Conservation (phyloP, 2,888 invertebrate species). For the Acanthosepion pharaonis region DNA sequence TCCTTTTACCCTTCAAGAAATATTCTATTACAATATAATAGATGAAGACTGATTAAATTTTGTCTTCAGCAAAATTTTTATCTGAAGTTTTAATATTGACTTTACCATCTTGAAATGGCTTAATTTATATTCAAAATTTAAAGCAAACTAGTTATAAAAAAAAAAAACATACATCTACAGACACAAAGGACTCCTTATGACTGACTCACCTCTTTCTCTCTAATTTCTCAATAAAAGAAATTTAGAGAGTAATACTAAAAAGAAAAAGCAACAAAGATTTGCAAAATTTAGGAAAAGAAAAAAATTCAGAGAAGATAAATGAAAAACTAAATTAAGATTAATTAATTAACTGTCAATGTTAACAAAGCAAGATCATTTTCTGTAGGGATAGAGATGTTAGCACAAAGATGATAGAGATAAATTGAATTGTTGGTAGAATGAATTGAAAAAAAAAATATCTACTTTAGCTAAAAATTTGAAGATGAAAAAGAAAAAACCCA, state of each 20-base stretch:
- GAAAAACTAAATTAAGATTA: constrained; percentile 8
- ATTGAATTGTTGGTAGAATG: neutral
- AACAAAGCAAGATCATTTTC: neutral
- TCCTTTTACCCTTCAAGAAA: no score
- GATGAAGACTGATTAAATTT: neutral
- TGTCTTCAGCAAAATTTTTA: neutral
- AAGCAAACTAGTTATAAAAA: neutral
- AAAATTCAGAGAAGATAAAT: neutral
- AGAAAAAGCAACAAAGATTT: neutral
- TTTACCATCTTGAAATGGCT: neutral
- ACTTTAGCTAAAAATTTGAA: neutral
- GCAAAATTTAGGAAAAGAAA: neutral
- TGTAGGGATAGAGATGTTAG: neutral
- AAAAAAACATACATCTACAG: neutral
- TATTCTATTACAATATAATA: neutral
- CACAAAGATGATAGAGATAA: neutral
- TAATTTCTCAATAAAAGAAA: neutral
- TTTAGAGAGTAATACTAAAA: neutral
- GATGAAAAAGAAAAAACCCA: neutral
- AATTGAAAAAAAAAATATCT: neutral
- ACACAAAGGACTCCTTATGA: neutral
- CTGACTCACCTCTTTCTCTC: neutral
- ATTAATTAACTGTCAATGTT: neutral
- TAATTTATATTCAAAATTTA: neutral
- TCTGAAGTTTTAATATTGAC: neutral